Conservation (phyloP, 2,113 vertebrate genomes). For the Smithornis capensis region DNA sequence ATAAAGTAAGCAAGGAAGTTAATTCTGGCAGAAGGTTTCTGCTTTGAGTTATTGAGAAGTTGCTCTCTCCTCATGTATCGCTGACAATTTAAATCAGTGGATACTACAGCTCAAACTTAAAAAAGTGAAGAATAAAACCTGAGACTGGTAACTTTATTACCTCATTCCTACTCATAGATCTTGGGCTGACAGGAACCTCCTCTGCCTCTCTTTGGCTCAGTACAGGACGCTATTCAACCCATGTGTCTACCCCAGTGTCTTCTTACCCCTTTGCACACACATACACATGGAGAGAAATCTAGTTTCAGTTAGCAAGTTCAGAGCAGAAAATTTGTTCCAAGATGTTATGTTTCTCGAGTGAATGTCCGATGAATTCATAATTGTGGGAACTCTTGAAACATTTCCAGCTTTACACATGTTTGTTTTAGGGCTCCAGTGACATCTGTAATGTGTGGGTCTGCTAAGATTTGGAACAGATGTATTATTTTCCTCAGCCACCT, state of each 20-base stretch:
- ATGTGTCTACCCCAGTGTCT: neutral
- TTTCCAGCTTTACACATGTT: constrained; percentile 52
- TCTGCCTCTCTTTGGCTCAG: neutral
- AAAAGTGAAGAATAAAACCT: neutral
- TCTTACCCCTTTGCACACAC: neutral
- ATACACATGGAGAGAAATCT: neutral
- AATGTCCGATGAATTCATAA: constrained; percentile 31
- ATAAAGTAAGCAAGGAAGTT: neutral
- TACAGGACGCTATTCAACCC: neutral
- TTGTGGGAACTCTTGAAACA: constrained; percentile 37
- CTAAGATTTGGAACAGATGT: constrained; percentile 55
- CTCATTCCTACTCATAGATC: neutral
- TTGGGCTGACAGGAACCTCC: neutral
- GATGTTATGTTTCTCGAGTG: neutral
- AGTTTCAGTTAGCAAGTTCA: neutral
- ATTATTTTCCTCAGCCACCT: constrained; percentile 62
- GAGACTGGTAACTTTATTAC: neutral
- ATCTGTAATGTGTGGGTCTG: constrained; percentile 22
- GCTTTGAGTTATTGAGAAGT: neutral
- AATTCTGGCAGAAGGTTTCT: neutral
- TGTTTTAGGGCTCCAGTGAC: neutral
- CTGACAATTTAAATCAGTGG: neutral
- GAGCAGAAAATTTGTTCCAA: constrained; percentile 26
- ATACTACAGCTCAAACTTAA: neutral
- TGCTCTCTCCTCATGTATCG: neutral